Base-by-base conservation (phyloP, 2,888 invertebrate genomes). In the Troides aeacus region DNA sequence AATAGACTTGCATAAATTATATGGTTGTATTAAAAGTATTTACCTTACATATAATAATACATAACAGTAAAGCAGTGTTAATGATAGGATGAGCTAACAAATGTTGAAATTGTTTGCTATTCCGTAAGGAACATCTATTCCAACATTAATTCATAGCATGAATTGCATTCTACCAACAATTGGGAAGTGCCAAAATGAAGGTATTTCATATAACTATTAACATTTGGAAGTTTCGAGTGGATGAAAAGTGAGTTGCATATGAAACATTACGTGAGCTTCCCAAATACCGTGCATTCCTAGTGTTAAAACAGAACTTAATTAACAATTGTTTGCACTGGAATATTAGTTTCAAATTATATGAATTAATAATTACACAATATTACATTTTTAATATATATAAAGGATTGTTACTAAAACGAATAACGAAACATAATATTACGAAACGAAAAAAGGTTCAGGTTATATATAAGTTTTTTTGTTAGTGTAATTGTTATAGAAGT, bases 91-190 rank as follows among this genome's bases (percentile, higher is more conserved):
- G 59, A 24, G 2, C 15, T 59, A 59, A 24, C 17, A 21, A 59
- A 30, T 59, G 17, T 59, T 2, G 8, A 10, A 59, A 23, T 15
- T 30, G 10, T 24, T 24, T 50, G 57, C 10, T 21, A 23, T 21
- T 39, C 39, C 7, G 59, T 3, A 15, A 36, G 50, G n/a, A 46
- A 63, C 30, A 63, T 17, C 62, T 59, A 63, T 46, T 64, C 42
- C 56, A 30, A 56, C 24, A 53, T 68, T 61, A 69, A 64, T 64
- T 64, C 69, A 30, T 36, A 57, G 24, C 21, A 30, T 36, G 68
- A 59, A 64, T 30, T 69, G 69, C 64, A 69, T 69, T 24, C 64
- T n/a, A 18, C 24, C 50, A 56, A 61, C 68, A 64, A 39, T 24
- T 64, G 21, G 59, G 6, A 42, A 61, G 46, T 56, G 50, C 53